phyloP scores from a whole-genome alignment of 2,888 invertebrate species.

The Lutraria lutraria region DNA sequence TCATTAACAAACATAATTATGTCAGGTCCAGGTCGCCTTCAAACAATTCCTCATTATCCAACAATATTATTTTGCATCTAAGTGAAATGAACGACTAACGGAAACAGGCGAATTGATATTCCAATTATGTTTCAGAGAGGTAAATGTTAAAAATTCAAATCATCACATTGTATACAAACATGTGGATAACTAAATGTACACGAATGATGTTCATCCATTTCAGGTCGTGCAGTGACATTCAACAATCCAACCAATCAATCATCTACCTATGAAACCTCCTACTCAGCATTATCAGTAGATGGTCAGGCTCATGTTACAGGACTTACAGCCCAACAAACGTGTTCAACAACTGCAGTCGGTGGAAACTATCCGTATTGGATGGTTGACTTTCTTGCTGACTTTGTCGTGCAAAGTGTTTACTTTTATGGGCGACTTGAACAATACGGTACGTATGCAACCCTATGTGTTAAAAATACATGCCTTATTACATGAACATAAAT shows the following conservation, averaged over 20 bases:
- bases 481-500: no score
- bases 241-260: conserved; percentile 7
- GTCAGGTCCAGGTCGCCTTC: no score
- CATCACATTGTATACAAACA: no score
- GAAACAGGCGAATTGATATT: no score
- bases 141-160: no score
- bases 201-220: background rate
- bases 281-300: conserved; percentile 10
- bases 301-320: background rate
- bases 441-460: background rate
- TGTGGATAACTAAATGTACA: background rate
- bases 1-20: no score
- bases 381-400: background rate
- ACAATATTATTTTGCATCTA: no score
- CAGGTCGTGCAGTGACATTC: conserved; percentile 25
- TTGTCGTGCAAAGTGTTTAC: conserved; percentile 18
- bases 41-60: no score
- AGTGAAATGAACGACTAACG: no score
- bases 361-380: conserved; percentile 21
- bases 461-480: no score
- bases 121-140: no score
- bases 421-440: conserved; percentile 11
- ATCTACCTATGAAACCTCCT: background rate
- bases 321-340: background rate
- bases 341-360: background rate